A percentile compares a stretch with the other conserved stretches of the same genome.
These are phyloP conservation scores for Drosophila tanythrix DNA, from an alignment of 2,888 invertebrate genomes.

Conservation along the genomic window DNA sequence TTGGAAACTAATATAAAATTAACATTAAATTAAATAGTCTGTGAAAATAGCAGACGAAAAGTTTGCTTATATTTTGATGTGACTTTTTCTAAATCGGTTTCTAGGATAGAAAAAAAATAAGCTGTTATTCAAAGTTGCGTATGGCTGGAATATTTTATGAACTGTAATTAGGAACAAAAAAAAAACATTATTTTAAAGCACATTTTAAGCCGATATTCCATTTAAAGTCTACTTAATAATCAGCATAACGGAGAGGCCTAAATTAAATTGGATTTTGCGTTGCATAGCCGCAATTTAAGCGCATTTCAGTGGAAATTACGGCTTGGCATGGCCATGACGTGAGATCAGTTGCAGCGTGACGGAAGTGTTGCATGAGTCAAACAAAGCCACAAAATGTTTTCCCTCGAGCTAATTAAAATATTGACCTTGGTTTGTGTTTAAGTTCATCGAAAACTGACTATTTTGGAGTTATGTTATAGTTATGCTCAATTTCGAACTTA, in stretches of 20 bases:
- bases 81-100: neutral
- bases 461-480: neutral
- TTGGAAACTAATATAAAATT: neutral
- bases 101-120: neutral
- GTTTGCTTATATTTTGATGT: neutral
- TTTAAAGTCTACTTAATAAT: neutral
- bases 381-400: slow-evolving; percentile 16
- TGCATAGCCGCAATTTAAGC: no score
- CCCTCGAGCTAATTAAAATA: slow-evolving; percentile 33
- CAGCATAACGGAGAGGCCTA: neutral
- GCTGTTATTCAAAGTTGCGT: neutral
- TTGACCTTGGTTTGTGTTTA: slow-evolving; percentile 1
- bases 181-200: neutral
- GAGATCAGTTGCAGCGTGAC: neutral
- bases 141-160: neutral
- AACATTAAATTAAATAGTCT: neutral
- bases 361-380: slow-evolving; percentile 9
- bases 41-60: neutral
- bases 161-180: no score
- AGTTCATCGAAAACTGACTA: neutral
- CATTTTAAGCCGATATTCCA: neutral
- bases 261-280: neutral
- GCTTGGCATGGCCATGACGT: neutral
- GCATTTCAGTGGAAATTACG: neutral
- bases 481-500: neutral